A percentile compares a stretch with the other conserved stretches of the same genome.
Conservation (phyloP, 2,113 vertebrate genomes). For the Callipepla squamata region DNA sequence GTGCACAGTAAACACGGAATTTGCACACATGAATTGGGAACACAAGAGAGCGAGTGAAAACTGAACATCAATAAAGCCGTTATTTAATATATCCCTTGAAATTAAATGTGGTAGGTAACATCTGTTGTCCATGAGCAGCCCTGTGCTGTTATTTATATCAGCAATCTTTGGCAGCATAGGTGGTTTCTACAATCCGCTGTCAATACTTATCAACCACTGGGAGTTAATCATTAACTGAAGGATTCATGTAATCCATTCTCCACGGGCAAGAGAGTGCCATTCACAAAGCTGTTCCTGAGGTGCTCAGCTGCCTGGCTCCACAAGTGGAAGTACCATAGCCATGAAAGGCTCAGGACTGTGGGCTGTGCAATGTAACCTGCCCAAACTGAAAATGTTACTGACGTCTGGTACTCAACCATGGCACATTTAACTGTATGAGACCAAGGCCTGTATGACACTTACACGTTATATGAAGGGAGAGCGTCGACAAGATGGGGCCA, state of each 20-base stretch:
- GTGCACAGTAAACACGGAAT: neutral
- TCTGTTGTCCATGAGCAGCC: neutral
- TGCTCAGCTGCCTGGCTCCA: neutral
- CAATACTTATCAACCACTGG: neutral
- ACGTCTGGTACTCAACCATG: accelerated
- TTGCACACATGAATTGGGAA: neutral
- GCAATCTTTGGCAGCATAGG: neutral
- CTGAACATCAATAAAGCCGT: neutral
- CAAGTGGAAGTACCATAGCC: neutral
- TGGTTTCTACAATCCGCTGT: neutral
- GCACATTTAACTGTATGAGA: neutral
- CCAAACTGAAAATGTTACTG: neutral
- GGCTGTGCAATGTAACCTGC: neutral
- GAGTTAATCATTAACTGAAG: slow-evolving; percentile 12
- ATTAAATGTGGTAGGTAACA: neutral
- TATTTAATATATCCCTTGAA: neutral
- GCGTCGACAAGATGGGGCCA: neutral
- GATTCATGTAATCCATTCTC: neutral
- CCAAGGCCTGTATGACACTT: neutral
- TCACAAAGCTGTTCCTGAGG: neutral
- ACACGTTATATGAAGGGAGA: neutral
- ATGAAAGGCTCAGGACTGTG: neutral
- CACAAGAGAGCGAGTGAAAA: neutral
- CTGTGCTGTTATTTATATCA: neutral
- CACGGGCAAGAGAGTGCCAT: neutral